These are phyloP conservation scores for Conomelus anceps DNA, from an alignment of 2,888 invertebrate species.

Conservation along the genomic window DNA sequence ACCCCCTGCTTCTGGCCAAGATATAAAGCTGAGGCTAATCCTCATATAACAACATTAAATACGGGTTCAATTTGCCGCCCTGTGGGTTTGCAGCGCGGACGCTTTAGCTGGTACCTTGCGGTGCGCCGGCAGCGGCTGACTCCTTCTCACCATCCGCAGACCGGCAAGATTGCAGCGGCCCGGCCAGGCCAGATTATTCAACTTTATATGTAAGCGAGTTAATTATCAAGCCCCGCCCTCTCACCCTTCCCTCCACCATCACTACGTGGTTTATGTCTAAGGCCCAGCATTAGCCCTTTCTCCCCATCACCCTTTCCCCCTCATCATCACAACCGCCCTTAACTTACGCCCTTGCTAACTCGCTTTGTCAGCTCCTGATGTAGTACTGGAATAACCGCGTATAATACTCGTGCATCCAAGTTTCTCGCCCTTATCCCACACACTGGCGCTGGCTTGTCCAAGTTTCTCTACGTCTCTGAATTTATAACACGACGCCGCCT, in stretches of 20 bases:
- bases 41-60: slow-evolving; percentile 47
- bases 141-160: not conserved
- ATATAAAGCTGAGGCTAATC: slow-evolving; percentile 27
- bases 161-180: not conserved
- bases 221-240: slow-evolving; percentile 2
- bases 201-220: slow-evolving; percentile 9
- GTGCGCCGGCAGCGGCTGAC: not conserved
- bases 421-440: not conserved
- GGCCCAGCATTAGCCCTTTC: not conserved
- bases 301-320: too few relatives aligned
- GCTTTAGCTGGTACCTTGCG: slow-evolving; percentile 7
- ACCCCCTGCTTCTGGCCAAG: slow-evolving; percentile 8
- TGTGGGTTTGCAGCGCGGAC: slow-evolving; percentile 42
- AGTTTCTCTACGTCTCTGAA: not conserved
- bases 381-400: not conserved
- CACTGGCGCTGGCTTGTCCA: not conserved
- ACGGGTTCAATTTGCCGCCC: slow-evolving; percentile 50
- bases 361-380: slow-evolving; percentile 12
- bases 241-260: not conserved
- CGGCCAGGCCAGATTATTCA: slow-evolving; percentile 1
- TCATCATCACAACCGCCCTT: not conserved
- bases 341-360: slow-evolving; percentile 3
- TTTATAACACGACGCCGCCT: not conserved
- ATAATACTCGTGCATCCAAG: not conserved
- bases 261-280: slow-evolving; percentile 5